Conservation (phyloP, 2,888 invertebrate genomes). For the Dolichopus griseipennis region DNA sequence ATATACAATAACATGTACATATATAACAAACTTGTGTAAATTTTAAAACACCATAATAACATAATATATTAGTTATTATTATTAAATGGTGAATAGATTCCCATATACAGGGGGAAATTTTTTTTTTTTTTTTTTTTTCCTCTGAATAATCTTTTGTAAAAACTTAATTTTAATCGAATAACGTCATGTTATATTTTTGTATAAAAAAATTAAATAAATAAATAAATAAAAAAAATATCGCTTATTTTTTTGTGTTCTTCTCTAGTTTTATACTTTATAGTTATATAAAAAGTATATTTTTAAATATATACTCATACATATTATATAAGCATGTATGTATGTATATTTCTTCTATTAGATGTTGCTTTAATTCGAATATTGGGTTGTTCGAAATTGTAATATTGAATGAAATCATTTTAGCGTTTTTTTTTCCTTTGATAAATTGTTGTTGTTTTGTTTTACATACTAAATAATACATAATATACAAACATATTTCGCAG, state of each 20-base stretch:
- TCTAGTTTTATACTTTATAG: not conserved
- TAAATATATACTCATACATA: too few relatives aligned
- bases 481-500: too few relatives aligned
- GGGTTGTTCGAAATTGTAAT: too few relatives aligned
- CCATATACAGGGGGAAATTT: too few relatives aligned
- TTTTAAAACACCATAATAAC: not conserved
- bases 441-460: not conserved
- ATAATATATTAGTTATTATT: too few relatives aligned
- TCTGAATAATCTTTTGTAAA: not conserved
- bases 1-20: not conserved
- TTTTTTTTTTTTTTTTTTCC: too few relatives aligned
- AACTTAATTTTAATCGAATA: constrained; percentile 3
- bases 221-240: not conserved
- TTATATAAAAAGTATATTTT: too few relatives aligned
- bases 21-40: not conserved
- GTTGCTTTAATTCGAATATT: not conserved
- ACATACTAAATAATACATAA: too few relatives aligned
- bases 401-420: not conserved
- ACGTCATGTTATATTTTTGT: constrained; percentile 1
- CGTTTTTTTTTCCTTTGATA: not conserved
- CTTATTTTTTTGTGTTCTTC: not conserved
- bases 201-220: not conserved
- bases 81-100: too few relatives aligned
- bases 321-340: too few relatives aligned
- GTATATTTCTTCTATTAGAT: too few relatives aligned